Percentiles rank a stretch among this genome's conserved stretches.
Conservation (phyloP, 2,113 vertebrate genomes). For the Perca flavescens region DNA sequence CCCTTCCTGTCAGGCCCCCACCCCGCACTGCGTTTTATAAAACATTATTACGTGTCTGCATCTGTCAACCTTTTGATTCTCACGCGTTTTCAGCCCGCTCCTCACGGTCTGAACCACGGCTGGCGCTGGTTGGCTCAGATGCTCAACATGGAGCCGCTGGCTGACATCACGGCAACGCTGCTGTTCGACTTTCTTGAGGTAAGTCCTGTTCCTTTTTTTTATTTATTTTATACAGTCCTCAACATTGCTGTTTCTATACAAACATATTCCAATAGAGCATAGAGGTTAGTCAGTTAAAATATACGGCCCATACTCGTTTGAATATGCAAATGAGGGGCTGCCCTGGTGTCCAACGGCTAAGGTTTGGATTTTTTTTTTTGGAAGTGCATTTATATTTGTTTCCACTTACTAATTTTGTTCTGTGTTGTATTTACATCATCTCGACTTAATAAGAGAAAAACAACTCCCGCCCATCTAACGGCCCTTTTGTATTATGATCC, state of each 20-base stretch:
- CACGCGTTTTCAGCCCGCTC: slow-evolving; percentile 79
- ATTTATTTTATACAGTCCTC: no score
- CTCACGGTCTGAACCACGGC: slow-evolving; percentile 91
- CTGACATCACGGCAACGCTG: slow-evolving; percentile 92
- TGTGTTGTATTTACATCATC: background rate
- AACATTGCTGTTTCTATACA: background rate
- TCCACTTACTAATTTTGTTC: background rate
- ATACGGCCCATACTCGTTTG: no score
- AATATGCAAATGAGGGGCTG: background rate
- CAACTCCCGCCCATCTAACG: no score
- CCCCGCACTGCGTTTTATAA: no score
- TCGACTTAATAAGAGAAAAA: no score
- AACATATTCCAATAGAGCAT: background rate
- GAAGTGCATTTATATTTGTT: no score
- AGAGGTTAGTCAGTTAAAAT: background rate
- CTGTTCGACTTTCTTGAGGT: slow-evolving; percentile 96
- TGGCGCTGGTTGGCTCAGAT: slow-evolving; percentile 97
- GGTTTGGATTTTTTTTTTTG: no score
- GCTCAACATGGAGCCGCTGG: slow-evolving; percentile 94
- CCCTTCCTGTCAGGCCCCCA: background rate
- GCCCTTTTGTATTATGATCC: no score
- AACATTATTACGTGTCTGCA: no score
- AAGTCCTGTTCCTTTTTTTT: background rate
- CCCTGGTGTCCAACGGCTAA: background rate
- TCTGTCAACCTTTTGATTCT: background rate